Conservation (phyloP, 2,113 vertebrate species). For the Sterna hirundo region DNA sequence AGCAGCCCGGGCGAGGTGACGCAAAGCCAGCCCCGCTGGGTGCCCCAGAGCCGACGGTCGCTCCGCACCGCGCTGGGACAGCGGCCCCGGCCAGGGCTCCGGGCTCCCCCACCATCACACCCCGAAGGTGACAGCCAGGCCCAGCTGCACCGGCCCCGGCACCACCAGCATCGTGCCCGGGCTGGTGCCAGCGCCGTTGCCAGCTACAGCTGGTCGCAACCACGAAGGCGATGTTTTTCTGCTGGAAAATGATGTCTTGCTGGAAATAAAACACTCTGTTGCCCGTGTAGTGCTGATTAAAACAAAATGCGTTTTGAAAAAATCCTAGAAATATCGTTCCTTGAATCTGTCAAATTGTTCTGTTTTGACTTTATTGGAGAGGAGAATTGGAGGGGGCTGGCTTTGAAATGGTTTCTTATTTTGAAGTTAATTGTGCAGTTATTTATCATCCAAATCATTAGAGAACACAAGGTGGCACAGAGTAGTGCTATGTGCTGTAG, state of each 20-base stretch:
- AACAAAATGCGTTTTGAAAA: background rate
- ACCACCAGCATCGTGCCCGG: accelerated
- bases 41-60: too few species aligned
- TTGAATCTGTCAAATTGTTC: background rate
- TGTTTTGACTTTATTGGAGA: background rate
- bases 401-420: background rate
- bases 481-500: background rate
- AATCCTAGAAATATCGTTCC: background rate
- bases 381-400: background rate
- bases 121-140: accelerated
- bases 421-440: background rate
- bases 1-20: background rate
- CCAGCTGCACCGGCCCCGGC: accelerated
- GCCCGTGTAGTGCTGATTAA: accelerated
- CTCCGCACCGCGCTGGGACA: too few species aligned
- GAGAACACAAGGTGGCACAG: background rate
- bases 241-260: background rate
- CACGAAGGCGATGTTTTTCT: accelerated
- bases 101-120: accelerated
- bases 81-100: accelerated
- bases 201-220: background rate
- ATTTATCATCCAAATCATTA: background rate
- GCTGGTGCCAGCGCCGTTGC: background rate
- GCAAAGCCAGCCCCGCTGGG: too few species aligned
- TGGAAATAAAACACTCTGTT: background rate